Base-by-base conservation (phyloP, 1,140 invertebrate species). In the Drosophila setifemur region DNA sequence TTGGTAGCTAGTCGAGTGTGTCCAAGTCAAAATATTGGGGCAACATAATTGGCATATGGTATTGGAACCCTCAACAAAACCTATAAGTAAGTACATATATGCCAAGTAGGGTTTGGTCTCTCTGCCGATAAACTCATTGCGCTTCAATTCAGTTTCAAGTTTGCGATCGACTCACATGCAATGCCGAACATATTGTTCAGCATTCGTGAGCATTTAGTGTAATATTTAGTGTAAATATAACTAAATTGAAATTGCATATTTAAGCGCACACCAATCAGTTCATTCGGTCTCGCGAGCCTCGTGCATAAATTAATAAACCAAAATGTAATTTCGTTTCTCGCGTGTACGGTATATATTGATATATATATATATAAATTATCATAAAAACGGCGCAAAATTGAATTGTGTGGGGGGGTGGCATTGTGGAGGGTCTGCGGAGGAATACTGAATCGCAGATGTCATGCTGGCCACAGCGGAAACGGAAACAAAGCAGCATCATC, bases 401-500 rank as follows among this genome's bases (percentile, higher is more conserved):
- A 70, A 83, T 77, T 76, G 45, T 25, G 25, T 44, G 23, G 14
- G 14, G 16, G 14, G 33, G 40, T 45, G 43, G 37, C 5, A 26
- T 3, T 31, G 26, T 33, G 5, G 21, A 14, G 25, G 42, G 23
- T 16, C n/a, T 16, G 19, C 12, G 14, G 11, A 14, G 12, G 11
- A 19, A 31, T n/a, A 25, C 31, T 21, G 31, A 39, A 26, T 21
- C 40, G 33, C 77, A 63, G 60, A 66, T 82, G 72, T 68, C 77
- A 58, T 47, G 68, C 21, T 26, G 43, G 42, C 29, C 63, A 31
- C 47, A 76, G 47, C 81, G 79, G 79, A 83, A 83, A 85, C 74
- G 79, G 79, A 85, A 79, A 86, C 79, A 85, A 85, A 85, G 57
- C 79, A 63, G 70, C 74, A 67, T 71, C 71, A 57, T 37, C 12